Evolutionary conservation across 2,113 vertebrate genomes (phyloP), one percentile per base, ranked within the genome.

Genomic region (Pleuronectes platessa): DNA sequence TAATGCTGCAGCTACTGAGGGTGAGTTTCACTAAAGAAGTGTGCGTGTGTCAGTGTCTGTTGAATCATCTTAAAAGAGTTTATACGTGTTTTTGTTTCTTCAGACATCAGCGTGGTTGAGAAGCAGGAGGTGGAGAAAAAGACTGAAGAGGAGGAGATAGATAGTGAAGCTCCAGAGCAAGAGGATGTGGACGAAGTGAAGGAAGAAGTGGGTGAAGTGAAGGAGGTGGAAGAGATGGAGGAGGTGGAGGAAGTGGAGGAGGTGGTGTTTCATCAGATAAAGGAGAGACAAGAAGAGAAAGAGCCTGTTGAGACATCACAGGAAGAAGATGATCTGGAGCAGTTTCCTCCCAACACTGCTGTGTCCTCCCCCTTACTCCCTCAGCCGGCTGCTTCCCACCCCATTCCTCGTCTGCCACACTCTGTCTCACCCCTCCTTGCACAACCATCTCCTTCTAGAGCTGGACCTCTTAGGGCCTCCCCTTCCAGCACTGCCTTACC

Each of bases 21-120:
- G 86, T 90, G 58, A 87, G 90, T 89, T 24, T 68, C 53, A 35
- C 26, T 20, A 20, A 31, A 23, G 3, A 42, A 11, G 21, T 56
- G 54, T 23, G n/a, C 24, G 54, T 24, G 21, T 56, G 54, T 56
- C 3, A 21, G 10, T 13, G n/a, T 56, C 2, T 27, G 14, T 59
- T 18, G 47, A 4, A 18, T 51, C 17, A 5, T 17, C 47, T 17
- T 13, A 12, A 24, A 56, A 24, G 53, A 5, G 45, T 18, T 53
- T 40, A 3, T 54, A 5, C 12, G n/a, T 15, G 5, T 3, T 61
- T 18, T 26, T 67, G 11, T 62, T 74, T 18, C 35, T 78, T 2
- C 56, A 91, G 90, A 67, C 1, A 12, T 63, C 45, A 21, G 4
- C 49, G 6, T 3, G 27, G 47, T 9, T 11, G 69, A 55, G 35